A percentile compares a stretch with the other conserved stretches of the same genome.
Conservation (phyloP, 2,113 vertebrate species). For the Catharus bicknelli region DNA sequence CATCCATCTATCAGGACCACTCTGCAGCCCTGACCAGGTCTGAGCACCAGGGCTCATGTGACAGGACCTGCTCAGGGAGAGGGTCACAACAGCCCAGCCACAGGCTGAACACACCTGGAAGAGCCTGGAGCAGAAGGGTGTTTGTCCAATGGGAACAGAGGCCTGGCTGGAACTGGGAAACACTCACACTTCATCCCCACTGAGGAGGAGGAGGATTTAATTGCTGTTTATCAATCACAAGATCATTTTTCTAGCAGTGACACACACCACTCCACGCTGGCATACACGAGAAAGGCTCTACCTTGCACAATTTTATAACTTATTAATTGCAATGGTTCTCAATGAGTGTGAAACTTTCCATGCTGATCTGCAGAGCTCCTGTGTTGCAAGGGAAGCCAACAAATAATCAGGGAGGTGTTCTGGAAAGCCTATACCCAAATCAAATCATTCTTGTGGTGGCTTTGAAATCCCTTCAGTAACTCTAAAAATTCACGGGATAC, state of each 20-base stretch:
- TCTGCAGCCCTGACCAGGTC: accelerated
- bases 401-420: not conserved
- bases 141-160: not conserved
- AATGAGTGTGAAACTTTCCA: not conserved
- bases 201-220: not conserved
- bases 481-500: not conserved
- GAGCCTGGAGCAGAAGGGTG: not conserved
- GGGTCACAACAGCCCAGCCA: not conserved
- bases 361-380: not conserved
- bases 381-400: not conserved
- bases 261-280: not conserved
- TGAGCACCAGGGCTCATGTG: accelerated
- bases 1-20: not conserved
- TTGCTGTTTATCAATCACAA: not conserved
- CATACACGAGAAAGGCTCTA: accelerated
- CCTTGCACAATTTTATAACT: not conserved
- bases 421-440: not conserved
- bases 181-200: accelerated
- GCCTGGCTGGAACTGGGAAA: not conserved
- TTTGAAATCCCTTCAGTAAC: not conserved
- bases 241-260: not conserved
- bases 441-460: not conserved
- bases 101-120: not conserved
- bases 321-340: not conserved
- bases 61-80: not conserved